Evolutionary conservation across 2,113 vertebrate species (phyloP), one percentile per base, ranked within the genome.

Genomic region (Grantiella picta): DNA sequence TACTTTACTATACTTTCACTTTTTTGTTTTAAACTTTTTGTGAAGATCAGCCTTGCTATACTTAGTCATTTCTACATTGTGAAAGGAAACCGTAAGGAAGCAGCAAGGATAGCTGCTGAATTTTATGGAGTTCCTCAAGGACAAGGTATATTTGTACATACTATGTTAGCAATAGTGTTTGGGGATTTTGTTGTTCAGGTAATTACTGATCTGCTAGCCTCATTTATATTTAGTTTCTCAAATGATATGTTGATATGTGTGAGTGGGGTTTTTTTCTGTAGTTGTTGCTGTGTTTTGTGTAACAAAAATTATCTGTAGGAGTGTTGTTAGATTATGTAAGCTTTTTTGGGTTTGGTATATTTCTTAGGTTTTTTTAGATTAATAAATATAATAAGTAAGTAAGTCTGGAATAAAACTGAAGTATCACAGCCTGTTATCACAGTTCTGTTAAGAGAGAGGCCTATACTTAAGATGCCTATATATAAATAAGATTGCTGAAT

Each of bases 1-100:
- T 99, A 99, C 98, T 98, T 99, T 94, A 99, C 99, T 47, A 99
- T 99, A 93, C 98, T 99, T 91, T 99, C 99, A 5, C 99, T 99
- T 81, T 99, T 99, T 97, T 99, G 99, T 96, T 99, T 99, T 96
- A 99, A 99, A 89, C 98, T 99, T 76, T 99, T 99, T 91, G 98
- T 99, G 92, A 99, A 99, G 98, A 99, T 99, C 92, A 99, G 99
- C 93, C 99, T 99, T 1, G 99, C 99, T 96, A 98, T 99, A 89
- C 98, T 99, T 40, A 99, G 99, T 44, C 99, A 99, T 95, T 99
- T 99, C 98, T 99, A 99, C 97, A 98, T 99, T 47, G 98, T 99
- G 92, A 99, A 99, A 89, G 99, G 99, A 85, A 99, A 99, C 94
- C 99, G 98, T 68, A 99, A 99, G 90, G 99, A 99, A 90, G 99